Evolutionary conservation across 1,140 invertebrate genomes (phyloP).

Genomic region (Lepidurus couesii): DNA sequence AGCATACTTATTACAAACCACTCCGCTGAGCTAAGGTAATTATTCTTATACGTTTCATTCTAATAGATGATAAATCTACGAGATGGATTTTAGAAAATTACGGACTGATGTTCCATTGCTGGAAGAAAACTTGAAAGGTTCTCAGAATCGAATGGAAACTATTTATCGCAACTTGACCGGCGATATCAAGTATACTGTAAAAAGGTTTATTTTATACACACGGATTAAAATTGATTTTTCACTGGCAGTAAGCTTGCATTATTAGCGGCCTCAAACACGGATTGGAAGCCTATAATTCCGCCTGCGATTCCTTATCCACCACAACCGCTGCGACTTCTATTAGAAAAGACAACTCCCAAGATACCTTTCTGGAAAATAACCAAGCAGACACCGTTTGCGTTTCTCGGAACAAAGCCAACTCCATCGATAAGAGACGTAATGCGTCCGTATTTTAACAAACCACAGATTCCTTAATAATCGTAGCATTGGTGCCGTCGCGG

Average conservation of each 20-base stretch:
- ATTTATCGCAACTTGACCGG: neutral
- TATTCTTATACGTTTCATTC: neutral
- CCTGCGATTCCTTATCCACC: neutral
- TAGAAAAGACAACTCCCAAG: neutral
- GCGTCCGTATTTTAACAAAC: neutral
- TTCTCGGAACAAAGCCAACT: constrained; percentile 7
- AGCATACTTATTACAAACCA: neutral
- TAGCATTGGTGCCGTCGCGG: neutral
- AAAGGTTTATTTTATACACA: neutral
- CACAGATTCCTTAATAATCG: neutral
- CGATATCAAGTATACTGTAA: neutral
- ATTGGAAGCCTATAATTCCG: neutral
- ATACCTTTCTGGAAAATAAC: neutral
- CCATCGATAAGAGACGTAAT: neutral
- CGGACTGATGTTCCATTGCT: neutral
- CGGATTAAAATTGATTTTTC: neutral
- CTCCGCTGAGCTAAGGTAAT: neutral
- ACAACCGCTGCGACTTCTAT: neutral
- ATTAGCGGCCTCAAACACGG: neutral
- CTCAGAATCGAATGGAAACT: neutral
- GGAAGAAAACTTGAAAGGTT: neutral
- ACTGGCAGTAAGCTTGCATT: neutral
- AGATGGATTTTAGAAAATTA: neutral
- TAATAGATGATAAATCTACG: neutral
- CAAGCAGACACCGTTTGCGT: neutral